phyloP scores from a whole-genome alignment of 1,140 invertebrate genomes.

The Formica exsecta region DNA sequence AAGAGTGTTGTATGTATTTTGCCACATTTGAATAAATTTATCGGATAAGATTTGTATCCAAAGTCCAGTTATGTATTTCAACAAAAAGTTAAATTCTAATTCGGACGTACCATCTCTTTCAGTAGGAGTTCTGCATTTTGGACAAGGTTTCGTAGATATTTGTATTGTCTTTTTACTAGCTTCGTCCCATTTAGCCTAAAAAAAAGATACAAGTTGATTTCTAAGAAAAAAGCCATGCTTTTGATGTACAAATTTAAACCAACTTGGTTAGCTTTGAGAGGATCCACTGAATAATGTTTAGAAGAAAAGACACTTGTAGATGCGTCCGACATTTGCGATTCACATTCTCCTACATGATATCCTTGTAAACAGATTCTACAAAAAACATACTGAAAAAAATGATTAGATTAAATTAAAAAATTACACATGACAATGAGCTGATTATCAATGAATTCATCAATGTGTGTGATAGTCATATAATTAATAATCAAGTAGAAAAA shows the following conservation, averaged over 20 bases:
- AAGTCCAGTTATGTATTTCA: too few species aligned
- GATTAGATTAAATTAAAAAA: conserved; percentile 6
- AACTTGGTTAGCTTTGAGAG: conserved; percentile 87
- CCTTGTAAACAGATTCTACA: conserved; percentile 93
- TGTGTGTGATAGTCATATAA: too few species aligned
- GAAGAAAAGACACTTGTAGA: conserved; percentile 79
- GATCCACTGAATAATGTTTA: conserved; percentile 89
- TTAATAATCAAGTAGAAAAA: too few species aligned
- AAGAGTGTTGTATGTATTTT: background rate
- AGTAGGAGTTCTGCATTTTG: conserved; percentile 94
- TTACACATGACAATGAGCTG: too few species aligned
- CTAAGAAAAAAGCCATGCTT: background rate
- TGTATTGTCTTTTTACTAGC: conserved; percentile 92
- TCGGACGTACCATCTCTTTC: conserved; percentile 91
- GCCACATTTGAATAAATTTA: background rate
- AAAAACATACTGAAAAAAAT: conserved; percentile 90
- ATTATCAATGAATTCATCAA: too few species aligned
- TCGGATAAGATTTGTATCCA: background rate
- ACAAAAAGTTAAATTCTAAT: conserved; percentile 15
- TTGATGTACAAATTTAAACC: conserved; percentile 61
- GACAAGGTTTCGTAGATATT: conserved; percentile 95
- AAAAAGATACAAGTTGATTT: conserved; percentile 70
- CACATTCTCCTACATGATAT: conserved; percentile 93
- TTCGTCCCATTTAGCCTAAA: conserved; percentile 92
- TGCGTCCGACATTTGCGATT: conserved; percentile 78